Percentiles rank a stretch among this genome's conserved stretches.
Evolutionary conservation across 2,888 invertebrate genomes (phyloP).

Genomic region (Imbricaverruca yamaguchii): DNA sequence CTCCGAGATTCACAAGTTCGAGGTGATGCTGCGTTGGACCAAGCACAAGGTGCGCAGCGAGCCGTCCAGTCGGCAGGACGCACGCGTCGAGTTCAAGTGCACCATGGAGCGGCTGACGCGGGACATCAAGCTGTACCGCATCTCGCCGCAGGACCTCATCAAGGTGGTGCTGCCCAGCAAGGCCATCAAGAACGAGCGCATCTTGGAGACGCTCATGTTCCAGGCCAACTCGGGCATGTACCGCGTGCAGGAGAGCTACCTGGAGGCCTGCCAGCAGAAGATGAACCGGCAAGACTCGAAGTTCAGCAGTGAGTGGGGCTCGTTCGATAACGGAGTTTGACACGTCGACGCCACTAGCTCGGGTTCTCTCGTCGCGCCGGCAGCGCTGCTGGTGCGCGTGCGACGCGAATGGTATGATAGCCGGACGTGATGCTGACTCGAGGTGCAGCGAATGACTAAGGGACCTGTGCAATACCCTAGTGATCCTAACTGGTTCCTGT

Average conservation of each 20-base stretch:
- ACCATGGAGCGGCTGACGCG: conserved; percentile 85
- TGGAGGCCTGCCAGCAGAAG: conserved; percentile 78
- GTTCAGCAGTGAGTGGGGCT: conserved; percentile 71
- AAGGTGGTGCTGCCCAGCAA: conserved; percentile 87
- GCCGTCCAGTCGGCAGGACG: conserved; percentile 66
- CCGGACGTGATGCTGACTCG: no score
- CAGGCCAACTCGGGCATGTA: conserved; percentile 91
- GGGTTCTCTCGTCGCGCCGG: no score
- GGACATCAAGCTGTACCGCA: conserved; percentile 80
- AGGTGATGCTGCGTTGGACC: conserved; percentile 88
- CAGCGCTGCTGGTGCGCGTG: no score
- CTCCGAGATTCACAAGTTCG: conserved; percentile 81
- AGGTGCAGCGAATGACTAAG: no score
- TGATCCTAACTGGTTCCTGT: no score
- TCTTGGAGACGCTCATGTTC: conserved; percentile 83
- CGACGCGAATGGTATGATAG: no score
- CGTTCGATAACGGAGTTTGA: conserved; percentile 60
- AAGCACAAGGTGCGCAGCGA: conserved; percentile 65
- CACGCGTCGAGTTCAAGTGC: conserved; percentile 80
- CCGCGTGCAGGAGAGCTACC: conserved; percentile 75
- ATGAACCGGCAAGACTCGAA: conserved; percentile 82
- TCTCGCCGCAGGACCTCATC: conserved; percentile 85
- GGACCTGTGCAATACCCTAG: no score
- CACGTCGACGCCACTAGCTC: not conserved
- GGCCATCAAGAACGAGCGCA: conserved; percentile 83